Percentiles rank a stretch among this genome's conserved stretches.
These are phyloP conservation scores for Oenanthe oenanthe DNA, from an alignment of 2,113 vertebrate genomes.

Conservation along the genomic window DNA sequence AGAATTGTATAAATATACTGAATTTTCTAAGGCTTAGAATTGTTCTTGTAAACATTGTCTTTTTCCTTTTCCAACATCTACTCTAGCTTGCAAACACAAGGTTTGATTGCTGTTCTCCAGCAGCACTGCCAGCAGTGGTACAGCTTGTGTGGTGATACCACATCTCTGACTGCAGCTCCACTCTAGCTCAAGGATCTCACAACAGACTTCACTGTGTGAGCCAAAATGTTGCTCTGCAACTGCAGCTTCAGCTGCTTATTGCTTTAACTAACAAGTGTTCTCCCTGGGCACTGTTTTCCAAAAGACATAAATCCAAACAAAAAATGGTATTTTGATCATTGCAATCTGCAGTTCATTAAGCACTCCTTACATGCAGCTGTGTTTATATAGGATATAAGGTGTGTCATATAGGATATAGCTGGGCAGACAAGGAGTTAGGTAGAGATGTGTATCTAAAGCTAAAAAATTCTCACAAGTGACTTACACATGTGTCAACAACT, in stretches of 20 bases:
- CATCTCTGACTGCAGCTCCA: background rate
- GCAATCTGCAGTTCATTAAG: background rate
- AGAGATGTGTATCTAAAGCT: background rate
- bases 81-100: background rate
- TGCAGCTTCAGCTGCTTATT: background rate
- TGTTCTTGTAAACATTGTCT: background rate
- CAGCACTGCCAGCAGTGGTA: background rate
- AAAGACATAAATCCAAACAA: background rate
- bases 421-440: background rate
- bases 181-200: background rate
- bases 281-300: background rate
- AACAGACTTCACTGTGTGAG: fast-evolving
- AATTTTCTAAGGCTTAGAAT: background rate
- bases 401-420: background rate
- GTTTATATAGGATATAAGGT: background rate
- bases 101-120: background rate
- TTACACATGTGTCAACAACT: background rate
- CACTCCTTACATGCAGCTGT: background rate
- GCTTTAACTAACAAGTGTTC: background rate
- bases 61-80: background rate
- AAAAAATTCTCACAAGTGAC: background rate
- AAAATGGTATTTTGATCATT: background rate
- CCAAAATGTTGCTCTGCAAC: background rate
- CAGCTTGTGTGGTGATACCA: background rate
- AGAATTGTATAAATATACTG: background rate